Base-by-base conservation (phyloP, 2,797 vertebrate genomes). In the Jordanella pulchra region DNA sequence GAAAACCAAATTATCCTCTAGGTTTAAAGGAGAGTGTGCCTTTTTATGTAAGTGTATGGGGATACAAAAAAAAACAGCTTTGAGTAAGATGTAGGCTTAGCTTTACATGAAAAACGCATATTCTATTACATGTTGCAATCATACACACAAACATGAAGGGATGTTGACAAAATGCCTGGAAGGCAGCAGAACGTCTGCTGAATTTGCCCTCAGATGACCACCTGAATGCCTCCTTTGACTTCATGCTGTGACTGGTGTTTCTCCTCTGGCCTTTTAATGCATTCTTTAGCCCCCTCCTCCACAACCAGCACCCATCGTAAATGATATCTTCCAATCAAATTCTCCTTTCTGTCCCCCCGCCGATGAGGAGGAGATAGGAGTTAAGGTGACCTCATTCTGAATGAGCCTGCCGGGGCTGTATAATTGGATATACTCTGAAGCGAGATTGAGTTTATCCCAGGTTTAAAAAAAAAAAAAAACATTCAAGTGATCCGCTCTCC, bases 381-480 rank as follows among this genome's bases (percentile, higher is more conserved):
- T 64, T 86, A 81, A 89, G 89, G 89, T 92, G 90, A 92, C 90
- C 91, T 85, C 72, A 14, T 14, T 69, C 67, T 79, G 80, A 89
- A 84, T 70, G 80, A 79, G 58, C 76, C 74, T 14, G 73, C 68
- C 67, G n/a, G 69, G 71, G 63, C 68, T 50, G 76, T 75, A 87
- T 91, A 89, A 91, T 90, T 89, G 86, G 84, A 89, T 84, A 79
- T 78, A 79, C 80, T 81, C 85, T 73, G 89, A 85, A 39, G 68
- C 68, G 77, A 89, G 82, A 91, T 89, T 86, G 87, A 89, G 86
- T 90, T 92, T 89, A 89, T 86, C 67, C 45, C 71, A 77, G 84
- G 81, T 79, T 28, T 55, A 73, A 50, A 48, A 71, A 55, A 30
- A 45, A 66, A 51, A 58, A 35, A 44, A 69, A 45, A 25, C 25